Evolutionary conservation across 2,797 vertebrate genomes (phyloP).

Genomic region (Arctocebus calabarensis): DNA sequence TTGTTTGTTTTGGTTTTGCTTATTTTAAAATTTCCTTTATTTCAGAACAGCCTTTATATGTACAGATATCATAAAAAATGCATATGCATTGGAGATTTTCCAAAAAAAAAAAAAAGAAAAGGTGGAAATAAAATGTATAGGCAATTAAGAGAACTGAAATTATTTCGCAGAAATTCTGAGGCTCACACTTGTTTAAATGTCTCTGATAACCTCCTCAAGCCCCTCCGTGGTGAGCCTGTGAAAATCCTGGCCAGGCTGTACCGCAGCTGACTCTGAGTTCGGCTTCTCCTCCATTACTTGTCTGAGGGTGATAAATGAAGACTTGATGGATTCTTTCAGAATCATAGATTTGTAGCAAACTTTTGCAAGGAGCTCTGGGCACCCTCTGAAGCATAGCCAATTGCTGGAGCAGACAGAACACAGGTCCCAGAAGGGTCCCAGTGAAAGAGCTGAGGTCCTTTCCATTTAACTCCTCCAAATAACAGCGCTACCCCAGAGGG

Average conservation of each 20-base stretch:
- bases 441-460: too few relatives aligned
- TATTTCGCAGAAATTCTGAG: slow-evolving; percentile 77
- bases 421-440: too few relatives aligned
- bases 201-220: slow-evolving; percentile 98
- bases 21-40: slow-evolving; percentile 85
- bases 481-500: too few relatives aligned
- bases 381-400: too few relatives aligned
- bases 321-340: too few relatives aligned
- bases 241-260: slow-evolving; percentile 98
- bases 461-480: too few relatives aligned
- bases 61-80: slow-evolving; percentile 84
- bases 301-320: too few relatives aligned
- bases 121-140: slow-evolving; percentile 83
- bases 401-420: too few relatives aligned
- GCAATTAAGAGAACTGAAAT: slow-evolving; percentile 74
- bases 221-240: slow-evolving; percentile 99
- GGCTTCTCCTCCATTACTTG: too few relatives aligned
- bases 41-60: slow-evolving; percentile 87
- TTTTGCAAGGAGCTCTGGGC: too few relatives aligned
- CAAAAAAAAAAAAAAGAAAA: slow-evolving; percentile 73
- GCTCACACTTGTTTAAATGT: slow-evolving; percentile 90
- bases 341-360: too few relatives aligned
- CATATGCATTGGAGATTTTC: slow-evolving; percentile 65
- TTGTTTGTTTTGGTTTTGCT: not conserved
- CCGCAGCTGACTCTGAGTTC: slow-evolving; percentile 92